Conservation (phyloP, 2,113 vertebrate genomes). For the Callionymus lyra region DNA sequence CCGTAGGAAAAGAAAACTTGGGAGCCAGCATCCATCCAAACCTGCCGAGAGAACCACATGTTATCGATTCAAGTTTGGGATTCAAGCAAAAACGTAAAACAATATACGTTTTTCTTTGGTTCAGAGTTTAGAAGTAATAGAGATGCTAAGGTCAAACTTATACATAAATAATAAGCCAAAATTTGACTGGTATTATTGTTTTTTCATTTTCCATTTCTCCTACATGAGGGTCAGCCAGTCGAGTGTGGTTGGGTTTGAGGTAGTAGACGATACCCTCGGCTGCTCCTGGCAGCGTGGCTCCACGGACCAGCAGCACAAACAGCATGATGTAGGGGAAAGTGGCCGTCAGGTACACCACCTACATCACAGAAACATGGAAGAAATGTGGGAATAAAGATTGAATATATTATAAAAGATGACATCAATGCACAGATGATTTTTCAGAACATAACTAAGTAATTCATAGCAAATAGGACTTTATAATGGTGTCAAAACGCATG, state of each 20-base stretch:
- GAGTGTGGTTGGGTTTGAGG: conserved; percentile 76
- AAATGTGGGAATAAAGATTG: conserved; percentile 9
- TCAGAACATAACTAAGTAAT: too few species aligned
- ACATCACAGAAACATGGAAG: conserved; percentile 1
- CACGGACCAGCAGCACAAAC: conserved; percentile 76
- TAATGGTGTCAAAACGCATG: too few species aligned
- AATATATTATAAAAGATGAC: too few species aligned
- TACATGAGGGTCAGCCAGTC: conserved; percentile 84
- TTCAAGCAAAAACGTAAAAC: too few species aligned
- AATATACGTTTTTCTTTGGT: too few species aligned
- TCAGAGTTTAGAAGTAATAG: too few species aligned
- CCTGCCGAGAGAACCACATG: conserved; percentile 63
- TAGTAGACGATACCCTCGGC: conserved; percentile 81
- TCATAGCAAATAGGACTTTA: too few species aligned
- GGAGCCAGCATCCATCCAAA: conserved; percentile 93
- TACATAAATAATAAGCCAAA: too few species aligned
- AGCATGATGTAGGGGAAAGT: conserved; percentile 89
- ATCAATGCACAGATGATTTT: too few species aligned
- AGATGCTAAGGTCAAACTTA: too few species aligned
- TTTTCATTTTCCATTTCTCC: background rate
- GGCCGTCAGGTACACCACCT: conserved; percentile 92
- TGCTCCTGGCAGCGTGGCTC: conserved; percentile 80
- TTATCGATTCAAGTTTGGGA: too few species aligned
- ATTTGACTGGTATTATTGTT: too few species aligned
- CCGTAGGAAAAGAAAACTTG: conserved; percentile 91